Evolutionary conservation across 2,113 vertebrate genomes (phyloP).

Genomic region (Lophura nycthemera): DNA sequence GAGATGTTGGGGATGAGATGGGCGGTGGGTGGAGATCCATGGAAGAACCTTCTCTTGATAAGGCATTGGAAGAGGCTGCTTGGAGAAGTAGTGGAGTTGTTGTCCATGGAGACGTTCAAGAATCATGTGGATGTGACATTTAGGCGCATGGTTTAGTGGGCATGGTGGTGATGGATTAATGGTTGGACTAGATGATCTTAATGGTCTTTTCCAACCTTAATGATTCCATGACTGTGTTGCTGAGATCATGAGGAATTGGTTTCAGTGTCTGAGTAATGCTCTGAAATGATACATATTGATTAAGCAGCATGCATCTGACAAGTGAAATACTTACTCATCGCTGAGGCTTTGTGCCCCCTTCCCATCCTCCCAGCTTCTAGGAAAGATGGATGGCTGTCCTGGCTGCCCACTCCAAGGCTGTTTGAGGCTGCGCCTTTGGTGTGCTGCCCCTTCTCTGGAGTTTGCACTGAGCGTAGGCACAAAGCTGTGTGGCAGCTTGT

Average conservation of each 20-base stretch:
- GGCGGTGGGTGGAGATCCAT: not conserved
- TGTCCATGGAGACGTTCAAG: no score
- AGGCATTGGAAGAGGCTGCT: no score
- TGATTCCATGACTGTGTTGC: not conserved
- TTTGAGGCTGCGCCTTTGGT: not conserved
- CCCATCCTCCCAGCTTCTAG: not conserved
- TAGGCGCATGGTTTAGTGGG: no score
- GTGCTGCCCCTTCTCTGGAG: not conserved
- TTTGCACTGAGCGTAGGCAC: fast-evolving
- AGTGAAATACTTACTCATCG: not conserved
- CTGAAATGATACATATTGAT: not conserved
- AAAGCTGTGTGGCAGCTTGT: not conserved
- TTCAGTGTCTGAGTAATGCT: not conserved
- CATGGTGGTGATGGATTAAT: no score
- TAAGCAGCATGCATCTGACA: not conserved
- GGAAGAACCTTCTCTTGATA: not conserved
- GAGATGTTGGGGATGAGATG: no score
- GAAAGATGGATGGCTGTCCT: not conserved
- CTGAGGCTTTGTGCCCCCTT: not conserved
- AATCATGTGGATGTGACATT: no score
- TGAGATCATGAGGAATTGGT: not conserved
- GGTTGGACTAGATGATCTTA: no score
- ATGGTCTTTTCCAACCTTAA: no score
- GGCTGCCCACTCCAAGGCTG: fast-evolving
- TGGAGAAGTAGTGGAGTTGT: no score